A percentile compares a stretch with the other conserved stretches of the same genome.
Conservation (phyloP, 2,113 vertebrate species). For the Gavia stellata region DNA sequence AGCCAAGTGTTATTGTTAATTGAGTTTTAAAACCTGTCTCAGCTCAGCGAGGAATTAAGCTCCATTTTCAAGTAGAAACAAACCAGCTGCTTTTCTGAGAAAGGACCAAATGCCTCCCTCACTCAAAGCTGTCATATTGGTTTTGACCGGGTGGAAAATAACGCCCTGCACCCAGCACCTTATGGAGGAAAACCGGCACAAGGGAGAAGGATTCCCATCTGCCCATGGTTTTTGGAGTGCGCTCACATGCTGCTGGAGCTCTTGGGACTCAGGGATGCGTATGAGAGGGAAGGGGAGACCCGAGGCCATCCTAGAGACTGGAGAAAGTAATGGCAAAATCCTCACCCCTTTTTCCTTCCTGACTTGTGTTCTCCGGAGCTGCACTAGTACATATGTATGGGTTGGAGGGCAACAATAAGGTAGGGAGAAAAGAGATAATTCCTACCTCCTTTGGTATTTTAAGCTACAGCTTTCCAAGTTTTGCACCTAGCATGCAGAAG, state of each 20-base stretch:
- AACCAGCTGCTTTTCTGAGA: neutral
- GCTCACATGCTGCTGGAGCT: neutral
- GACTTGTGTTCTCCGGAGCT: neutral
- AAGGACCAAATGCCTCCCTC: neutral
- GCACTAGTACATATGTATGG: neutral
- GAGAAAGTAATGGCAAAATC: neutral
- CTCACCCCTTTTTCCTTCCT: neutral
- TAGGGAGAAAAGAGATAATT: neutral
- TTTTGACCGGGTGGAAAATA: neutral
- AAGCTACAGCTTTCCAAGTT: neutral
- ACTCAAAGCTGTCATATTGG: neutral
- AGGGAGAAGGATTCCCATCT: neutral
- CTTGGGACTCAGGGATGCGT: neutral
- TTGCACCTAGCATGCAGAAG: neutral
- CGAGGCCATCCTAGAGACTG: neutral
- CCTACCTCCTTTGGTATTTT: neutral
- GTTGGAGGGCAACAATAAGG: neutral
- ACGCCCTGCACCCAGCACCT: rapidly evolving
- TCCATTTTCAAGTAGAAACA: neutral
- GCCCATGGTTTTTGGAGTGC: neutral
- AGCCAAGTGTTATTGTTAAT: neutral
- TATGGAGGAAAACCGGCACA: neutral
- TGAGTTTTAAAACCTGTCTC: neutral
- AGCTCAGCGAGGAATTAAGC: neutral
- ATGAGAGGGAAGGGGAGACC: neutral